Evolutionary conservation across 2,888 invertebrate genomes (phyloP).

Genomic region (Epiblema foenella): DNA sequence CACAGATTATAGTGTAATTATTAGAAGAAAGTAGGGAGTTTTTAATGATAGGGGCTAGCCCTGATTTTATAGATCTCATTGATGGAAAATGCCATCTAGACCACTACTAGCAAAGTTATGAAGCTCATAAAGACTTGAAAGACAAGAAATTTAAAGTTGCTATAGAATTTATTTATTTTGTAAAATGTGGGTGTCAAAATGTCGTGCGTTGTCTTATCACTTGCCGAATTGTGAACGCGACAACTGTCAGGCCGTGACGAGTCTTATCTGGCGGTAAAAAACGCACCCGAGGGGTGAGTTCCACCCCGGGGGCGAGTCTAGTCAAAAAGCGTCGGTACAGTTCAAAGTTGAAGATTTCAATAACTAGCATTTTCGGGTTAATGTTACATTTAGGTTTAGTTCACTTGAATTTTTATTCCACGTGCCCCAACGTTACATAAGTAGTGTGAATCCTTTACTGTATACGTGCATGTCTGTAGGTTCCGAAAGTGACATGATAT

Average conservation of each 20-base stretch:
- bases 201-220: conserved; percentile 52
- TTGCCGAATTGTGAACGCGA: conserved; percentile 70
- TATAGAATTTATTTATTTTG: background rate
- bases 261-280: conserved; percentile 77
- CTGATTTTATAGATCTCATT: no score
- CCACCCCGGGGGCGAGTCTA: conserved; percentile 57
- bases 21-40: no score
- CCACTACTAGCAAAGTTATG: background rate
- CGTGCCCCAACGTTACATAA: no score
- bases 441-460: no score
- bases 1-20: no score
- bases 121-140: background rate
- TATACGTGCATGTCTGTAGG: no score
- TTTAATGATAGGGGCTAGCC: no score
- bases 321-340: conserved; percentile 20
- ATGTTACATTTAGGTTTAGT: no score
- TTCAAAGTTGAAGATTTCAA: background rate
- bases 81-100: background rate
- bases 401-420: no score
- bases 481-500: no score
- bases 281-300: conserved; percentile 65
- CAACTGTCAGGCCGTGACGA: conserved; percentile 80
- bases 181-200: conserved; percentile 18
- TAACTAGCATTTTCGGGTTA: no score
- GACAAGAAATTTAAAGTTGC: background rate